Conservation (phyloP, 1,140 invertebrate species). For the Drosophila baimaii region DNA sequence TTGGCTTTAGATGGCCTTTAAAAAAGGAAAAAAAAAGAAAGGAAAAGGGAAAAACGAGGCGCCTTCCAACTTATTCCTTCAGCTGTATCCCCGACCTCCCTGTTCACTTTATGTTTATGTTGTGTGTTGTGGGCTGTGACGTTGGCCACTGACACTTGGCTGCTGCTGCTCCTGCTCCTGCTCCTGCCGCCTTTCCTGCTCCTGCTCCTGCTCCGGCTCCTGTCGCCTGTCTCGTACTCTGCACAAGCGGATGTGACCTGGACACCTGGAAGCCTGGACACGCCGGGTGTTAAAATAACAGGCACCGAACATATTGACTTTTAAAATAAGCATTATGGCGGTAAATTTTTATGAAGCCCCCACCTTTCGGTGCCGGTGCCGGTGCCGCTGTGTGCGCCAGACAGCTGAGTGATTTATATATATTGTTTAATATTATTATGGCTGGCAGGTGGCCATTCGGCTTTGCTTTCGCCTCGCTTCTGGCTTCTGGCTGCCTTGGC, state of each 20-base stretch:
- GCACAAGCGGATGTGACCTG: constrained; percentile 65
- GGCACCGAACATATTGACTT: constrained; percentile 80
- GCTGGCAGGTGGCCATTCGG: constrained; percentile 67
- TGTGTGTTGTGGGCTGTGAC: constrained; percentile 65
- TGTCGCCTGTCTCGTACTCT: constrained; percentile 57
- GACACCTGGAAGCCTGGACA: constrained; percentile 72
- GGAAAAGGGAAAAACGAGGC: constrained; percentile 8
- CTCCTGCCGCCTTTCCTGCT: constrained; percentile 23
- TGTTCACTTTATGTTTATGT: constrained; percentile 74
- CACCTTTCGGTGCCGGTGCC: constrained; percentile 8
- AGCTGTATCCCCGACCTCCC: constrained; percentile 50
- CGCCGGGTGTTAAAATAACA: constrained; percentile 81
- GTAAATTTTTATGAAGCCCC: constrained; percentile 79
- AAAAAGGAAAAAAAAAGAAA: constrained; percentile 8
- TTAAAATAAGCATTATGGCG: constrained; percentile 81
- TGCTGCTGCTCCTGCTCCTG: constrained; percentile 38
- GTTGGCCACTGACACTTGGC: constrained; percentile 63
- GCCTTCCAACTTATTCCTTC: constrained; percentile 33
- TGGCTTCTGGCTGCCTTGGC: no score
- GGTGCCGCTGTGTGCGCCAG: constrained; percentile 60
- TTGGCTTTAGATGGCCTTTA: constrained; percentile 73
- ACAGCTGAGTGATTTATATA: constrained; percentile 81
- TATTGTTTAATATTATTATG: constrained; percentile 82
- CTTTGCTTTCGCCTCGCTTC: constrained; percentile 28
- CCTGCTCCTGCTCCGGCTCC: constrained; percentile 38